Base-by-base conservation (phyloP, 2,797 vertebrate species). In the Etheostoma perlongum region DNA sequence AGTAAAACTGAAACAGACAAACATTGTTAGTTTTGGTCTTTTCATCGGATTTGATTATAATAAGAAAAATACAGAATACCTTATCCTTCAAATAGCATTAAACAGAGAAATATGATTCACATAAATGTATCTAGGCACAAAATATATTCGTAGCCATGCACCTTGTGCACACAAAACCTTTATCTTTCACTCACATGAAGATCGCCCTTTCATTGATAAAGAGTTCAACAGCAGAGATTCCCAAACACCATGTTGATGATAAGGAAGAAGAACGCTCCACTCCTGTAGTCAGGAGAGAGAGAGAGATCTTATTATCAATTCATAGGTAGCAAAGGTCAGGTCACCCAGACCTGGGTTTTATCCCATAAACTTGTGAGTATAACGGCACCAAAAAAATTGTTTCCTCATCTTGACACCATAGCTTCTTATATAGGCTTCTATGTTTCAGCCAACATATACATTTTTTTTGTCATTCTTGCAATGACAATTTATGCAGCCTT, bases 231-330 rank as follows among this genome's bases (percentile, higher is more conserved):
- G 95, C 95, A 3, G 95, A 96, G 93, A 88, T 96, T 96, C 21
- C 90, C 94, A 91, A 96, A 96, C 59, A 96, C 94, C 94, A 96
- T 95, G 91, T 96, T 96, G 84, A 96, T 95, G 80, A 94, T 92
- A 46, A 94, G 88, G 81, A 95, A 95, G 89, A 95, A 96, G 84
- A 96, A 96, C 0, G 93, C 94, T 47, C 94, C 94, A 0, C 3
- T 81, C 82, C 95, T 95, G 71, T 36, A 8, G 6, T 7, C 0
- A 62, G 1, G 10, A 60, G 6, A 60, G n/a, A 51, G 62, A 61
- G 18, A 58, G 14, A 61, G 25, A 12, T 69, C 27, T 64, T 40
- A 25, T 67, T 44, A 62, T 64, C 25, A 36, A 0, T 10, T 36
- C 33, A 36, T 36, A 36, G 33, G 33, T 9, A 36, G 9, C 33